phyloP scores from a whole-genome alignment of 2,888 invertebrate species.

The Epistrophella euchroma region DNA sequence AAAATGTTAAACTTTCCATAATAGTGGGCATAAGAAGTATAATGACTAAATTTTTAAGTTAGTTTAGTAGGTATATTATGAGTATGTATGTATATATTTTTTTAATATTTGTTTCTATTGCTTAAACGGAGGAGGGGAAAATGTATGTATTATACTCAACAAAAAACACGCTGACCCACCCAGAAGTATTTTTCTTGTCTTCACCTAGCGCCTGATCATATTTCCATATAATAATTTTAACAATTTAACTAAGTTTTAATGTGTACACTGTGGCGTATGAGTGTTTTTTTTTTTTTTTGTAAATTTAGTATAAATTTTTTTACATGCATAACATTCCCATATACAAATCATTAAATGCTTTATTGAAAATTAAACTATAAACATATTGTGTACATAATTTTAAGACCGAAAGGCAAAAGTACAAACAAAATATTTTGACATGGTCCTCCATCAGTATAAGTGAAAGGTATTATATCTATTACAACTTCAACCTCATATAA shows the following conservation, averaged over 20 bases:
- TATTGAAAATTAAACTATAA: background rate
- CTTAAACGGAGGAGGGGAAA: too few species aligned
- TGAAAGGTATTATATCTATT: conserved; percentile 53
- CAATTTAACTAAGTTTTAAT: background rate
- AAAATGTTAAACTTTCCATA: too few species aligned
- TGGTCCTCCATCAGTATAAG: conserved; percentile 39
- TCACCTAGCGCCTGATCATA: too few species aligned
- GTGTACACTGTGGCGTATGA: conserved; percentile 2
- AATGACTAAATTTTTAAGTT: too few species aligned
- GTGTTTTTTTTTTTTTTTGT: background rate
- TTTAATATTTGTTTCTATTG: too few species aligned
- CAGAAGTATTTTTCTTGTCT: too few species aligned
- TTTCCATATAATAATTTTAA: too few species aligned
- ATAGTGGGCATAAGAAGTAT: too few species aligned
- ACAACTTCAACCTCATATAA: conserved; percentile 43
- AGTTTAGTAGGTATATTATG: too few species aligned
- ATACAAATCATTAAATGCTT: background rate
- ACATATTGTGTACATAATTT: background rate
- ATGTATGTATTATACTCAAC: too few species aligned
- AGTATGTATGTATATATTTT: too few species aligned
- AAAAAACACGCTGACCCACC: too few species aligned
- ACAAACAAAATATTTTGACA: background rate
- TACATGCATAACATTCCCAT: background rate
- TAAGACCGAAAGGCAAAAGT: background rate
- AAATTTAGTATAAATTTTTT: background rate